Base-by-base conservation (phyloP, 2,888 invertebrate genomes). In the Eumerus sabulonum region DNA sequence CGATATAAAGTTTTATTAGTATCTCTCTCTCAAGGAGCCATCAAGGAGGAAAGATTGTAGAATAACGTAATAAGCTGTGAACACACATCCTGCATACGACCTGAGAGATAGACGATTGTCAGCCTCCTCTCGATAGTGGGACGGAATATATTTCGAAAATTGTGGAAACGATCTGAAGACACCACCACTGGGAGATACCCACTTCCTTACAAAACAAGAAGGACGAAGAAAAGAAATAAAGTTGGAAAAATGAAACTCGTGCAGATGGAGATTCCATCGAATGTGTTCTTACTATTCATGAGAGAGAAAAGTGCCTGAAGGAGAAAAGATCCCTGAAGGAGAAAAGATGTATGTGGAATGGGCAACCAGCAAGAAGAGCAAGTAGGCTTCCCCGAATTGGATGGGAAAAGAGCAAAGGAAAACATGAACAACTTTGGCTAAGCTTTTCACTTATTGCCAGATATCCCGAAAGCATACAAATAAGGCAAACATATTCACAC, bases 1-100 rank as follows among this genome's bases (percentile, higher is more conserved):
- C 79, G 79, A 79, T 79, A 79, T 79, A 74, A 79, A 79, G 74
- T 79, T 79, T 79, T 79, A 79, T 79, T 79, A 79, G 79, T 79
- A 79, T 79, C 79, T 79, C 79, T 79, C 70, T 79, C 79, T 79
- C 74, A 79, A 79, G 79, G 74, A 79, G 79, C 79, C 79, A 79
- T 79, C 79, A 79, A 74, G 79, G 68, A 74, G 79, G 74, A 74
- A 79, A 79, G 79, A 74, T 79, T 79, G 79, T 64, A 74, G 70
- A 79, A 79, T 79, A 79, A 79, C 79, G 79, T 79, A 79, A 79
- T 79, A 79, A 79, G 79, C 79, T 79, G 79, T 74, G 79, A 79
- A 79, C 74, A 79, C 74, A 79, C 70, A 79, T 74, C 68, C 79
- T 64, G 64, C 27, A 27, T 27, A 27, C 27, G 27, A 27, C 27